Evolutionary conservation across 2,797 vertebrate species (phyloP), one percentile per base, ranked within the genome.

Genomic region (Sebastes ruberrimus): DNA sequence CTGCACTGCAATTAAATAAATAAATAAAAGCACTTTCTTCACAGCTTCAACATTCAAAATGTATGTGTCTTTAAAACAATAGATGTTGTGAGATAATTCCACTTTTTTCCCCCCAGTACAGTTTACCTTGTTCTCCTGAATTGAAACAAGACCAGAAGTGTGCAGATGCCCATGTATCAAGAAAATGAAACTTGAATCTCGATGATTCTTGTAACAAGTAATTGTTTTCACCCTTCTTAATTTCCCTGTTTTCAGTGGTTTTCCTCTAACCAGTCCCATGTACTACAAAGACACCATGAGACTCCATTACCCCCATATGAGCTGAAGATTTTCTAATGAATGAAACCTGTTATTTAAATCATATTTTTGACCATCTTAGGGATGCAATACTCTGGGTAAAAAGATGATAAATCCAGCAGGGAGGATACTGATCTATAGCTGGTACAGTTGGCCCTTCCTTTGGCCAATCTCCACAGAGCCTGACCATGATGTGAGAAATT

Each of bases 401-500:
- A 20, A 18, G 2, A 33, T 30, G 5, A 8, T 46, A 22, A 73
- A 74, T 63, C 10, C 57, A 76, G 28, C 23, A 57, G 9, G 66
- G 20, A 52, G 22, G 23, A 49, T 66, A 27, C 28, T 25, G 20
- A 42, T 22, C 57, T 55, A 4, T 61, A 28, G 25, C 49, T 67
- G 49, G 35, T 64, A 49, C 56, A 74, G 56, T n/a, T 13, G 18
- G 10, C 27, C 25, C 42, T 42, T 76, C 25, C 49, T 66, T 18
- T 53, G 28, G 49, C n/a, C 63, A 61, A 28, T 76, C 78, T 85
- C 77, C 52, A 65, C 64, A 63, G 75, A 87, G 63, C 62, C 64
- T 82, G 74, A 73, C 85, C 78, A 56, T 88, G 83, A 84, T 88
- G 92, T 95, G 94, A 91, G 92, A 95, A 87, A 95, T 95, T 95